Evolutionary conservation across 2,888 invertebrate genomes (phyloP).

Genomic region (Drosophila mimica): DNA sequence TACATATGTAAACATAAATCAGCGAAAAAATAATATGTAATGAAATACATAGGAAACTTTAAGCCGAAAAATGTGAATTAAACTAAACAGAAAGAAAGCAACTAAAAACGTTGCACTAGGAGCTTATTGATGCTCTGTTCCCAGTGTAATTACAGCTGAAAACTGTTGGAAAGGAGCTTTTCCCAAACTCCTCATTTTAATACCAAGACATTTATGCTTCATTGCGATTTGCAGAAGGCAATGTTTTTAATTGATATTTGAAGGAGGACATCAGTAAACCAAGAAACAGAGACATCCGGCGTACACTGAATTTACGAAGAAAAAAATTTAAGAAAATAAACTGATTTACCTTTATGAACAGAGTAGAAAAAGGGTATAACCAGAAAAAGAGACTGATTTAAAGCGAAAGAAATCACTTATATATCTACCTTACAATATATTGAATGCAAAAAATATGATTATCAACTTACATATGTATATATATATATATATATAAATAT

Average conservation of each 20-base stretch:
- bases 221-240: neutral
- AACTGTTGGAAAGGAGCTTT: neutral
- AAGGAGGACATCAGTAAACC: neutral
- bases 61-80: neutral
- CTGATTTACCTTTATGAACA: constrained; percentile 1
- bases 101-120: neutral
- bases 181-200: neutral
- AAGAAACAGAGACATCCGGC: neutral
- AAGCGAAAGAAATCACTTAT: neutral
- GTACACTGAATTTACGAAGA: neutral
- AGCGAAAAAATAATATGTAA: neutral
- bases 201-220: neutral
- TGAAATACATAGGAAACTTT: neutral
- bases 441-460: neutral
- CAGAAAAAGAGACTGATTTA: constrained; percentile 2
- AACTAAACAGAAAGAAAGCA: neutral
- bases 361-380: neutral
- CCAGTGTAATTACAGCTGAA: neutral
- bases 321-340: neutral
- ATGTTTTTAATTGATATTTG: neutral
- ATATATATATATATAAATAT: neutral
- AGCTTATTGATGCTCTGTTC: neutral
- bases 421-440: neutral
- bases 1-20: neutral
- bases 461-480: neutral